Evolutionary conservation across 1,140 invertebrate species (phyloP).

Genomic region (Pachypsylla venusta): DNA sequence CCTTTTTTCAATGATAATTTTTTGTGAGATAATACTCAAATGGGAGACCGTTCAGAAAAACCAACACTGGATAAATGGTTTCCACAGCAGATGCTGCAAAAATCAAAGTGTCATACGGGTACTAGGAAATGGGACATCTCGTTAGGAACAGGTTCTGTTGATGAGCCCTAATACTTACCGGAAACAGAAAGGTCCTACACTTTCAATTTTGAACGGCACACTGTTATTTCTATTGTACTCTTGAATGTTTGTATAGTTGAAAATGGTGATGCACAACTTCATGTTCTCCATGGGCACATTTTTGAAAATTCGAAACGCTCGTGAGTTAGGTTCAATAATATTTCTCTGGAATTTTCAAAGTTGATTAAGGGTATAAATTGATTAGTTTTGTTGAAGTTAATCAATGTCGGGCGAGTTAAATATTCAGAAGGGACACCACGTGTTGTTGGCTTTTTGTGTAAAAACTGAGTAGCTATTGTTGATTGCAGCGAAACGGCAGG

Average conservation of each 20-base stretch:
- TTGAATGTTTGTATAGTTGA: background rate
- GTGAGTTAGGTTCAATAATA: background rate
- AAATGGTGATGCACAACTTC: constrained; percentile 1
- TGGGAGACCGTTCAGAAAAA: too few species aligned
- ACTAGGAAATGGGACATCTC: too few species aligned
- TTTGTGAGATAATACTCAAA: too few species aligned
- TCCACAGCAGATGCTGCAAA: too few species aligned
- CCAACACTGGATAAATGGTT: too few species aligned
- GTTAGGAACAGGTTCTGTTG: too few species aligned
- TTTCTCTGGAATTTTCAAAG: background rate
- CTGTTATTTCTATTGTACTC: background rate
- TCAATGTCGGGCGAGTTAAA: too few species aligned
- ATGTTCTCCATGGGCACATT: constrained; percentile 6
- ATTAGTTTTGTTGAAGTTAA: background rate
- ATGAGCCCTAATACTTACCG: too few species aligned
- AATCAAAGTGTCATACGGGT: too few species aligned
- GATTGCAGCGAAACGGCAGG: background rate
- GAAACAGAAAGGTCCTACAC: background rate
- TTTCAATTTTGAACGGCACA: background rate
- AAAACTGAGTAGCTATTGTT: background rate
- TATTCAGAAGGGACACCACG: too few species aligned
- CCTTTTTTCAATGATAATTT: too few species aligned
- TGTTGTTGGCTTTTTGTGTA: background rate
- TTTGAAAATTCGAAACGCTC: background rate
- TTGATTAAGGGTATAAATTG: background rate